Base-by-base conservation (phyloP, 1,140 invertebrate species). In the Trypoxylus dichotomus region DNA sequence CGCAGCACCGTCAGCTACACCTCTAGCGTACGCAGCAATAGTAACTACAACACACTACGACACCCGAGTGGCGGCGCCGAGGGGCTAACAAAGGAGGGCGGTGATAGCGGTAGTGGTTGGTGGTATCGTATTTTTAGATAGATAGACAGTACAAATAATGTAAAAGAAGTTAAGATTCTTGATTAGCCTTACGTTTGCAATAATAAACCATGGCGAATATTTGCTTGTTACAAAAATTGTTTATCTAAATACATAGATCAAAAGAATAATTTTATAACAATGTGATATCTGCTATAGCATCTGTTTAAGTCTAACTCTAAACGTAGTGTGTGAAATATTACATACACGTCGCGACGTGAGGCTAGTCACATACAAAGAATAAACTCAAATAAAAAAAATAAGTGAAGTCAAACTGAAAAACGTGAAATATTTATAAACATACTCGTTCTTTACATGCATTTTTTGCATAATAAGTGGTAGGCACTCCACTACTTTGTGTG, bases 1-100 rank as follows among this genome's bases (percentile, higher is more conserved):
- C 77, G 79, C 68, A 77, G 78, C 78, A 81, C 54, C 63, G 77
- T 75, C 74, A 75, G 72, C 72, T 74, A 74, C 47, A 54, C 72
- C 72, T 74, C 72, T 74, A 74, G 72, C 72, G 21, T 74, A 74
- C 41, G 72, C 72, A 74, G 32, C 72, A 41, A 54, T 71, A 74
- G 21, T 74, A 74, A 74, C 29, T 74, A 74, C 72, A 42, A 74
- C 47, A 54, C 47, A 19, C 60, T 68, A 29, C 60, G 60, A 68
- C 27, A 68, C 60, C 60, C 25, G 60, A 68, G 60, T 68, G 60
- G 60, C 11, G 21, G 60, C 11, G 27, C 21, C 32, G 32, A n/a
- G 32, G 27, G 60, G 27, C 60, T 68, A 29, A 68, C 15, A n/a
- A 54, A 54, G 47, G 47, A 19, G 15, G 47, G 19, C 15, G 47